Base-by-base conservation (phyloP, 2,888 invertebrate genomes). In the Blomia tropicalis region DNA sequence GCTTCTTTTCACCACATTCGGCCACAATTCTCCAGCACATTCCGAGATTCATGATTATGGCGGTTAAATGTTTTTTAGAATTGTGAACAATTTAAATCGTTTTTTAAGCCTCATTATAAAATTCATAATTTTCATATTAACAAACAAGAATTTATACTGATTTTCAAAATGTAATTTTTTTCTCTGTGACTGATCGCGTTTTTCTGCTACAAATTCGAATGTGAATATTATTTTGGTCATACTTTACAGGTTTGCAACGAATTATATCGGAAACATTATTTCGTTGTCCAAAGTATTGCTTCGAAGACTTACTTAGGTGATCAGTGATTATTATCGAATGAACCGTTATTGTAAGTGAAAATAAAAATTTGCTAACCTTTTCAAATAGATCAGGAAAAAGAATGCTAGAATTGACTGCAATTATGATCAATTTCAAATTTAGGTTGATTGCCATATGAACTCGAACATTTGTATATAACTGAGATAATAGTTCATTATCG, bases 371-470 rank as follows among this genome's bases (percentile, higher is more conserved):
- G 22, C 51, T 53, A 4, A 60, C 30, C n/a, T 47, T n/a, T 14
- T 53, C 32, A 14, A 60, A 19, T 22, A 60, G 25, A 17, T 3
- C 4, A 5, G 44, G 51, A 30, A 51, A 60, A 25, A 60, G n/a
- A 17, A 23, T 4, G 4, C 23, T 14, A 1, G 60, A 53, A 51
- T 60, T 29, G 14, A 14, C 22, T 14, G 29, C 29, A 30, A 60
- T 60, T 1, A 60, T 19, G 25, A 60, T 4, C n/a, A 60, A 19
- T 47, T 27, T n/a, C 1, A 47, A 41, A 5, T 51, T 60, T 22
- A 22, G 29, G 25, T 60, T 60, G 30, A 60, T 29, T 11, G 51
- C 60, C 23, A 60, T 23, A 4, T 60, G 19, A 3, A 53, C n/a
- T 22, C 19, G 4, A 7, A 60, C 11, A 22, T 60, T 19, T 5